Conservation (phyloP, 1,140 invertebrate genomes). For the Diorhabda carinulata region DNA sequence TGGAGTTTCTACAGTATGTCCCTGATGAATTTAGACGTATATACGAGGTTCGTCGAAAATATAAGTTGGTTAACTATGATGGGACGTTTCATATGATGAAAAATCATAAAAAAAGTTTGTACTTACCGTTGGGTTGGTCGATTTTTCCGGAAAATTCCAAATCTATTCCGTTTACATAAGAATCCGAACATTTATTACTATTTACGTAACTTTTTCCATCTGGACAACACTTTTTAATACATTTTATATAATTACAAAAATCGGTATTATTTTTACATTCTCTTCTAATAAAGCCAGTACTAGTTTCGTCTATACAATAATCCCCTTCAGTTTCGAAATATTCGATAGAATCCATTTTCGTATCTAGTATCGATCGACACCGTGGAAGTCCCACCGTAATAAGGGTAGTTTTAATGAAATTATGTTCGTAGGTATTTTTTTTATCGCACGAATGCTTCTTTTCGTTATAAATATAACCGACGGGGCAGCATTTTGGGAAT, state of each 20-base stretch:
- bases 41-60: too few species aligned
- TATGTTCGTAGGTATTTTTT: neutral
- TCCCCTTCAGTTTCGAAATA: neutral
- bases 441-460: conserved; percentile 21
- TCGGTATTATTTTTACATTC: conserved; percentile 22
- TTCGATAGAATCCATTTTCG: neutral
- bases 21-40: too few species aligned
- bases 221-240: conserved; percentile 30
- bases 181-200: conserved; percentile 25
- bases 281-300: conserved; percentile 18
- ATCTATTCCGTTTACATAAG: conserved; percentile 26
- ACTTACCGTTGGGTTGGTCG: conserved; percentile 25
- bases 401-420: conserved; percentile 17
- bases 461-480: conserved; percentile 25
- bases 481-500: conserved; percentile 33
- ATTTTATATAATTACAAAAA: conserved; percentile 22
- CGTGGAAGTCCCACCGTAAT: conserved; percentile 26
- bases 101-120: neutral
- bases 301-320: conserved; percentile 27
- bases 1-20: too few species aligned
- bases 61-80: too few species aligned
- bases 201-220: conserved; percentile 32
- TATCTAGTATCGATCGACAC: conserved; percentile 28
- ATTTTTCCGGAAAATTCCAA: conserved; percentile 23
- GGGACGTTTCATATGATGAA: too few species aligned